Conservation (phyloP, 2,888 invertebrate species). For the Synergus gifuensis region DNA sequence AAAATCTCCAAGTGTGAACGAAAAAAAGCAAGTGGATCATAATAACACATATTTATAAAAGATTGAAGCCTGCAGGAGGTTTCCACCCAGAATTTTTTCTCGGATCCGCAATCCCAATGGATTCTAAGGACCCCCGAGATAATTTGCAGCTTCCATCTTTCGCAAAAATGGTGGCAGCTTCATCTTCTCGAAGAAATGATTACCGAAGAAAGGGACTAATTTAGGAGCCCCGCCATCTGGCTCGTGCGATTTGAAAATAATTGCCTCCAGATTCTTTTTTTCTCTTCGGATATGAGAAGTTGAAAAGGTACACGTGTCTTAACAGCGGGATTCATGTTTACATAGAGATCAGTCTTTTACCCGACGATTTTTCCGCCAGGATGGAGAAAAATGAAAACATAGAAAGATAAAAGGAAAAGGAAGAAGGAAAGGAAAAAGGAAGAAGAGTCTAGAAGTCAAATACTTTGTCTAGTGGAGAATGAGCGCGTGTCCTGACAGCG, state of each 20-base stretch:
- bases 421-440: not conserved
- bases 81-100: slow-evolving; percentile 9
- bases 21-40: not conserved
- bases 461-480: not conserved
- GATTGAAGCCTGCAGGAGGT: not conserved
- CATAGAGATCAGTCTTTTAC: slow-evolving; percentile 48
- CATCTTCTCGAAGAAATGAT: not conserved
- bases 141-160: not conserved
- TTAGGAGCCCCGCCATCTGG: slow-evolving; percentile 25
- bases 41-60: slow-evolving; percentile 16
- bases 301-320: slow-evolving; percentile 67
- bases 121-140: not conserved
- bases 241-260: slow-evolving; percentile 42
- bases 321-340: slow-evolving; percentile 62
- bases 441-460: slow-evolving; percentile 6
- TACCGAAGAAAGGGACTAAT: not conserved
- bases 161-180: slow-evolving; percentile 3
- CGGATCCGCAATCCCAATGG: not conserved
- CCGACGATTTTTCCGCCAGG: slow-evolving; percentile 28
- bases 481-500: slow-evolving; percentile 40
- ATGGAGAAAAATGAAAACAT: slow-evolving; percentile 44
- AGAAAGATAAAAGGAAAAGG: slow-evolving; percentile 18
- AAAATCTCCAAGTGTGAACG: slow-evolving; percentile 17
- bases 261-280: not conserved
- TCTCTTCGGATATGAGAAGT: not conserved